A percentile compares a stretch with the other conserved stretches of the same genome.
phyloP scores from a whole-genome alignment of 1,140 invertebrate species.

The Microplitis mediator region DNA sequence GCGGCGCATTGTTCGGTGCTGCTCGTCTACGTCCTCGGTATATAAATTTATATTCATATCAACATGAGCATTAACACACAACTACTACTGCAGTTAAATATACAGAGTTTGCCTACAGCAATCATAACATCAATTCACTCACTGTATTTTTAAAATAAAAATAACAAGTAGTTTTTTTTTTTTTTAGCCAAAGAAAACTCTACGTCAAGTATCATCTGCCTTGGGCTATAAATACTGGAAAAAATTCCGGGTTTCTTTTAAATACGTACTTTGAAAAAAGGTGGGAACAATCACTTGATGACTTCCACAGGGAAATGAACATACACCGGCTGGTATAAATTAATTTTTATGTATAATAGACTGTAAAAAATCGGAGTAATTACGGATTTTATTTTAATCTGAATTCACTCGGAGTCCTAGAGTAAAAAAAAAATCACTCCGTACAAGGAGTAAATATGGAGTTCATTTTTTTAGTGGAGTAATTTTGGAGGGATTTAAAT shows the following conservation, averaged over 20 bases:
- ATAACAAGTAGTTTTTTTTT: constrained; percentile 30
- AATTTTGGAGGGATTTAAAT: background rate
- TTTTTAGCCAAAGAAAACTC: constrained; percentile 75
- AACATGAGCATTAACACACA: background rate
- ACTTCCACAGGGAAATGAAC: constrained; percentile 80
- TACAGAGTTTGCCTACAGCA: background rate
- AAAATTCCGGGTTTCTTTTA: constrained; percentile 76
- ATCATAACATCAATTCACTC: background rate
- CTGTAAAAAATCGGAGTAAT: background rate
- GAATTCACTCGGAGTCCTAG: no score
- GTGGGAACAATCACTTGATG: constrained; percentile 86
- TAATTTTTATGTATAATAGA: background rate
- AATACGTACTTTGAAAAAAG: constrained; percentile 91
- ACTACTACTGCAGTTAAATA: background rate
- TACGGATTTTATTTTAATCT: no score
- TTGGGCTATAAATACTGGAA: constrained; percentile 86
- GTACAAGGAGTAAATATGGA: no score
- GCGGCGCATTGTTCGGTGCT: constrained; percentile 86
- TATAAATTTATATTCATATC: constrained; percentile 28
- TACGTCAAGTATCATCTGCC: constrained; percentile 83
- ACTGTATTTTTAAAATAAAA: background rate
- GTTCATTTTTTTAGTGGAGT: no score
- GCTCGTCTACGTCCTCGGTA: constrained; percentile 80
- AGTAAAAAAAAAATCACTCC: no score
- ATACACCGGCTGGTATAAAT: constrained; percentile 57